These are phyloP conservation scores for Bovichtus diacanthus DNA, from an alignment of 2,797 vertebrate genomes.

Conservation along the genomic window DNA sequence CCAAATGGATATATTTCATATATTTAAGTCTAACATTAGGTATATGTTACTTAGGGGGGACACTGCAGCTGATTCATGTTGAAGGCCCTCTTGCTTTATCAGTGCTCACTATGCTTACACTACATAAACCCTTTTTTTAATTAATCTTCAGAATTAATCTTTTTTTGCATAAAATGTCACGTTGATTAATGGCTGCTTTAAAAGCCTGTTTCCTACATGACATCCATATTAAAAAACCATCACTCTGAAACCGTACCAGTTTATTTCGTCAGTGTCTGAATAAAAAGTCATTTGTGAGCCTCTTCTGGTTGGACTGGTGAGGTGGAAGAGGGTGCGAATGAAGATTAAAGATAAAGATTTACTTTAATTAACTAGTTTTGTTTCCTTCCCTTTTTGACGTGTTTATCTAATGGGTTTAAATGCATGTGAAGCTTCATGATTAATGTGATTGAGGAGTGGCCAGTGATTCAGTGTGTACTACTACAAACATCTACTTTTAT, in stretches of 20 bases:
- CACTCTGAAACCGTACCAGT: neutral
- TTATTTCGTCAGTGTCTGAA: neutral
- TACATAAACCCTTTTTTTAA: neutral
- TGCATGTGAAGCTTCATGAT: neutral
- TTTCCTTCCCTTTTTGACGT: neutral
- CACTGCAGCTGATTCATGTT: conserved; percentile 2
- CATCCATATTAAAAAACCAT: neutral
- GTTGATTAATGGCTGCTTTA: neutral
- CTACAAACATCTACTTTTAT: neutral
- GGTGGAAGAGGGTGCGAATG: neutral
- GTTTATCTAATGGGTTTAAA: neutral
- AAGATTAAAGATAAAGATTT: no score
- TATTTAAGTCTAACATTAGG: neutral
- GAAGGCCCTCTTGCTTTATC: neutral
- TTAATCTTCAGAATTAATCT: neutral
- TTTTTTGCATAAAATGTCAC: neutral
- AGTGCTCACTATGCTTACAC: neutral
- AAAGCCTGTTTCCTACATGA: neutral
- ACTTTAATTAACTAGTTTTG: no score
- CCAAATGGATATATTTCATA: neutral
- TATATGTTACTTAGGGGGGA: no score
- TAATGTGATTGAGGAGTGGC: neutral
- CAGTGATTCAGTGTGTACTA: neutral
- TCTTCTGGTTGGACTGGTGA: neutral
- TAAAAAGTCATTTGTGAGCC: neutral